Evolutionary conservation across 2,888 invertebrate species (phyloP).

Genomic region (Drosophila mimica): DNA sequence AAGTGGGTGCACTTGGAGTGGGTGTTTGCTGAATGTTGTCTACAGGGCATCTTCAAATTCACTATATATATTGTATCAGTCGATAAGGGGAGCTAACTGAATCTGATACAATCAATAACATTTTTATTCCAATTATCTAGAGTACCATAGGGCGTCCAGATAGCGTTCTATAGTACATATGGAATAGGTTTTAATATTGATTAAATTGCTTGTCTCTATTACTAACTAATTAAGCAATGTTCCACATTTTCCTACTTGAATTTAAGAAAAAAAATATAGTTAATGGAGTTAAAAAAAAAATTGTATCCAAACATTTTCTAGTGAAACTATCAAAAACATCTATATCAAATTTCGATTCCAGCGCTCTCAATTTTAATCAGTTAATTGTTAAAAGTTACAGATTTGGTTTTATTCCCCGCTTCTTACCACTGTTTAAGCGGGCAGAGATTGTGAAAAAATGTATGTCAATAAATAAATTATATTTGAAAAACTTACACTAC

Average conservation of each 20-base stretch:
- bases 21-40: slow-evolving; percentile 6
- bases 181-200: not conserved
- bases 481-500: not conserved
- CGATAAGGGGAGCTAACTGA: slow-evolving; percentile 36
- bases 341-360: too few relatives aligned
- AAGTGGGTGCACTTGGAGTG: not conserved
- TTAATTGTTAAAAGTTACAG: too few relatives aligned
- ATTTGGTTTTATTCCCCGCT: not conserved
- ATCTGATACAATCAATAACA: slow-evolving; percentile 41
- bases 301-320: too few relatives aligned
- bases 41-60: slow-evolving; percentile 11
- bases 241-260: not conserved
- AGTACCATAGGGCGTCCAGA: slow-evolving; percentile 1
- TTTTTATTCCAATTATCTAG: not conserved
- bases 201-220: slow-evolving; percentile 2
- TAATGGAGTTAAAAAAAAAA: too few relatives aligned
- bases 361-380: too few relatives aligned
- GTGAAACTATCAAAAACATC: too few relatives aligned
- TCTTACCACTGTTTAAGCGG: not conserved
- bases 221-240: not conserved
- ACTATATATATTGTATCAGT: slow-evolving; percentile 8
- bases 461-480: not conserved
- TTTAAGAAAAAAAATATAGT: too few relatives aligned
- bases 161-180: not conserved
- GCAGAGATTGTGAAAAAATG: not conserved